Evolutionary conservation across 2,113 vertebrate genomes (phyloP).

Genomic region (Caranx melampygus): DNA sequence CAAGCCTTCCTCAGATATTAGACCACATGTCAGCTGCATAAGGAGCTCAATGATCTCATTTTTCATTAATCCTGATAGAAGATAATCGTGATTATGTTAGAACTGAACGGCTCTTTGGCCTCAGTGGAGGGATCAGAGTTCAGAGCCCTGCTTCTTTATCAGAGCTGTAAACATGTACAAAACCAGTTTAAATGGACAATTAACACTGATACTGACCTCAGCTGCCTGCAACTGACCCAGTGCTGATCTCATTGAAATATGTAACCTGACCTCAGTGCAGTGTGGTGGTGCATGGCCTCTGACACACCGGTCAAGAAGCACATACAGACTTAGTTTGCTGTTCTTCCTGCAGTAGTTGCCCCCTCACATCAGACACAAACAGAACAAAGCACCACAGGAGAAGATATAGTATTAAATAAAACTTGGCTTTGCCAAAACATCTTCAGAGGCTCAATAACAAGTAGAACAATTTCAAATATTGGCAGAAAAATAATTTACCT

Average conservation of each 20-base stretch:
- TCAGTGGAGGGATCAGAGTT: not conserved
- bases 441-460: conserved; percentile 40
- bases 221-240: conserved; percentile 3
- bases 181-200: conserved; percentile 20
- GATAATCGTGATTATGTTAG: not conserved
- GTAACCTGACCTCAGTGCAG: conserved; percentile 22
- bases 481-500: conserved; percentile 46
- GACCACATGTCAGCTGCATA: not conserved
- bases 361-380: conserved; percentile 20
- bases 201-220: conserved; percentile 20
- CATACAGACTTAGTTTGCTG: conserved; percentile 1
- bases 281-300: not conserved
- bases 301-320: conserved; percentile 13
- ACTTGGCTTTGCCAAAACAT: conserved; percentile 42
- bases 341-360: conserved; percentile 42
- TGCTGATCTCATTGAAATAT: conserved; percentile 25
- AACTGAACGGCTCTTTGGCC: not conserved
- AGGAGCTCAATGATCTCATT: not conserved
- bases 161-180: not conserved
- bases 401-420: conserved; percentile 47
- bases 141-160: not conserved
- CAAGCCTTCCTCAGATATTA: not conserved
- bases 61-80: conserved; percentile 13
- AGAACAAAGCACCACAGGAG: conserved; percentile 28
- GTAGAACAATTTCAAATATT: conserved; percentile 33